These are phyloP conservation scores for Drosophila varians DNA, from an alignment of 1,140 invertebrate genomes.

Conservation along the genomic window DNA sequence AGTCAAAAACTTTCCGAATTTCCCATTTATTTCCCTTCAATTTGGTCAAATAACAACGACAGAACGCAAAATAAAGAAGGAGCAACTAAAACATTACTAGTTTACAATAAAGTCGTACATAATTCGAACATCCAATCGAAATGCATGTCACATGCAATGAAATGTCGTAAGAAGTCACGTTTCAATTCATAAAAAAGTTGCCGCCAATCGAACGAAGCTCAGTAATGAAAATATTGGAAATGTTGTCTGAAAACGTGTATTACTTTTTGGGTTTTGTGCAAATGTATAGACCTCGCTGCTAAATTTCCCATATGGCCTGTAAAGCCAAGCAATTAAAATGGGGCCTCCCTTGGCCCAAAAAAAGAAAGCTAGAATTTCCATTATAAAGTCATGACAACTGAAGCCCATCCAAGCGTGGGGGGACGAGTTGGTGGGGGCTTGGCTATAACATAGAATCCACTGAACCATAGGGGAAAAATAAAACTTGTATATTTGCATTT, in stretches of 20 bases:
- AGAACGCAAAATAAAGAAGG: constrained; percentile 26
- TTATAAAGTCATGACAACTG: constrained; percentile 57
- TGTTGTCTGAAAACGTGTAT: constrained; percentile 13
- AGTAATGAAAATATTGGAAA: constrained; percentile 22
- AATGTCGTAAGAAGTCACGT: constrained; percentile 59
- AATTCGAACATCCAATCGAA: constrained; percentile 34
- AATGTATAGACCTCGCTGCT: too few species aligned
- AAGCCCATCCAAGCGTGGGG: constrained; percentile 47
- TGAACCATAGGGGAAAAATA: constrained; percentile 16
- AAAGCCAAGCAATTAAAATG: constrained; percentile 60
- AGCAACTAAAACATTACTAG: constrained; percentile 2
- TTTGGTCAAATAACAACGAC: constrained; percentile 26
- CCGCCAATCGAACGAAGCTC: constrained; percentile 56
- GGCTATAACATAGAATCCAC: constrained; percentile 18
- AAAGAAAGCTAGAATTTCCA: constrained; percentile 49
- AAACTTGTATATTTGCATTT: not conserved
- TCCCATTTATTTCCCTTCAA: constrained; percentile 22
- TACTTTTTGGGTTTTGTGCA: constrained; percentile 7
- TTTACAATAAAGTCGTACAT: not conserved
- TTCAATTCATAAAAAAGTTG: constrained; percentile 54
- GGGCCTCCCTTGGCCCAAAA: constrained; percentile 14
- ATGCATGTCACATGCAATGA: constrained; percentile 68
- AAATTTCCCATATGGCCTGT: constrained; percentile 68
- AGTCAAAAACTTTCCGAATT: constrained; percentile 35
- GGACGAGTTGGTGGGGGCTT: constrained; percentile 20